phyloP scores from a whole-genome alignment of 1,140 invertebrate species.

The Adelges cooleyi region DNA sequence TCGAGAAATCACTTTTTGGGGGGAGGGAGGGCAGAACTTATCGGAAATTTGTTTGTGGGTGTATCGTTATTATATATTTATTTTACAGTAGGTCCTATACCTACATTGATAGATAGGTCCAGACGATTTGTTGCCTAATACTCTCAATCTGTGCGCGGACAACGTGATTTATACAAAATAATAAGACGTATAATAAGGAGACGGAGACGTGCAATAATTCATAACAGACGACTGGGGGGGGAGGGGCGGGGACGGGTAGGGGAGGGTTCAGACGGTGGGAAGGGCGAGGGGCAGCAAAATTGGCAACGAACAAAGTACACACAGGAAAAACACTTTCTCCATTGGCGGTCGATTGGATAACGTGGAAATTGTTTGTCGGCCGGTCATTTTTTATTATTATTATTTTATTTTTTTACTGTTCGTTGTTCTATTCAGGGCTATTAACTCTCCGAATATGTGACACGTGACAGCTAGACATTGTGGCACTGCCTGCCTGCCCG shows the following conservation, averaged over 20 bases:
- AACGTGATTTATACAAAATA: too few species aligned
- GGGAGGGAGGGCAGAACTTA: too few species aligned
- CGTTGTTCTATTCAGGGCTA: background rate
- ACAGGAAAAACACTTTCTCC: conserved; percentile 11
- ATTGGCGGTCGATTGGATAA: background rate
- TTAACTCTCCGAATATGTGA: background rate
- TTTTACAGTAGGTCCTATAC: too few species aligned
- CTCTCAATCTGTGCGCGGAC: too few species aligned
- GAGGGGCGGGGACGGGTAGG: background rate
- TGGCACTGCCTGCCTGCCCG: background rate
- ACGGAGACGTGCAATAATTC: background rate
- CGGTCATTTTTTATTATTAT: background rate
- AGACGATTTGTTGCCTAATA: too few species aligned
- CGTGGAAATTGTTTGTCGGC: background rate
- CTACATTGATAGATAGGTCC: too few species aligned
- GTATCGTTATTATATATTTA: too few species aligned
- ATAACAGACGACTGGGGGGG: background rate
- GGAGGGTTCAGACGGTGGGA: background rate
- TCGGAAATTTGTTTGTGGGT: too few species aligned
- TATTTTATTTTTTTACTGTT: background rate
- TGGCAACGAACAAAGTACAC: background rate
- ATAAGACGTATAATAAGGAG: too few species aligned
- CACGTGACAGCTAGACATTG: conserved; percentile 13
- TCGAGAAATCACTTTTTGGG: too few species aligned
- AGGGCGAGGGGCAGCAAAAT: background rate